phyloP scores from a whole-genome alignment of 2,113 vertebrate species.

The Climacteris rufus region DNA sequence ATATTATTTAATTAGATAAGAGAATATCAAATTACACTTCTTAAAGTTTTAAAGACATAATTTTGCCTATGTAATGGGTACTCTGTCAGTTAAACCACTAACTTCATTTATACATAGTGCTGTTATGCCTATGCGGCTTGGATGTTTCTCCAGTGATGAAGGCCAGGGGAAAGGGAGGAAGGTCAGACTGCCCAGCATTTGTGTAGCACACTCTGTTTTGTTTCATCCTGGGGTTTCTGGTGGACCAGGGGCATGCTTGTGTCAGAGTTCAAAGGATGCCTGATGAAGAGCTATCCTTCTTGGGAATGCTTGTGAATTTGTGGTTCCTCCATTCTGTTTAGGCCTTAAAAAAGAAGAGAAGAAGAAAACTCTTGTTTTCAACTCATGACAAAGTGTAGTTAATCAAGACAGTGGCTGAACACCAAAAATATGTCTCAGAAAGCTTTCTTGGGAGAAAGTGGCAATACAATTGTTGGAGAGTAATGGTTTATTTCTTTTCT shows the following conservation, averaged over 20 bases:
- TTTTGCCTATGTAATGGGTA: background rate
- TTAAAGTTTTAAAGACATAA: background rate
- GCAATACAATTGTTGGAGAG: background rate
- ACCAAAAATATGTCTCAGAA: background rate
- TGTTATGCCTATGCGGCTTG: background rate
- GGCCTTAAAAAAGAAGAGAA: background rate
- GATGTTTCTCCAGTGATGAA: background rate
- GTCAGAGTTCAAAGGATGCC: background rate
- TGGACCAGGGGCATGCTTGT: background rate
- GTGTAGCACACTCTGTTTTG: background rate
- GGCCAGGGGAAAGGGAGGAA: background rate
- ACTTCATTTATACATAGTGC: background rate
- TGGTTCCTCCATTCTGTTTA: background rate
- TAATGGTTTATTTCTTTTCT: background rate
- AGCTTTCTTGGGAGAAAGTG: background rate
- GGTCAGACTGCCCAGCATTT: background rate
- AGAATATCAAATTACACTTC: background rate
- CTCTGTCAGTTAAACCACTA: background rate
- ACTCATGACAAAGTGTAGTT: background rate
- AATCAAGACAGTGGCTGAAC: background rate
- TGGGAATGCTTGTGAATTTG: background rate
- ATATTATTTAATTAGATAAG: slow-evolving; percentile 22
- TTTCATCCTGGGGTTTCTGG: background rate
- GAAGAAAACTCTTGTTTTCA: background rate
- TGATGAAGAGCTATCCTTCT: background rate